Evolutionary conservation across 2,113 vertebrate species (phyloP).

Genomic region (Eleginops maclovinus): DNA sequence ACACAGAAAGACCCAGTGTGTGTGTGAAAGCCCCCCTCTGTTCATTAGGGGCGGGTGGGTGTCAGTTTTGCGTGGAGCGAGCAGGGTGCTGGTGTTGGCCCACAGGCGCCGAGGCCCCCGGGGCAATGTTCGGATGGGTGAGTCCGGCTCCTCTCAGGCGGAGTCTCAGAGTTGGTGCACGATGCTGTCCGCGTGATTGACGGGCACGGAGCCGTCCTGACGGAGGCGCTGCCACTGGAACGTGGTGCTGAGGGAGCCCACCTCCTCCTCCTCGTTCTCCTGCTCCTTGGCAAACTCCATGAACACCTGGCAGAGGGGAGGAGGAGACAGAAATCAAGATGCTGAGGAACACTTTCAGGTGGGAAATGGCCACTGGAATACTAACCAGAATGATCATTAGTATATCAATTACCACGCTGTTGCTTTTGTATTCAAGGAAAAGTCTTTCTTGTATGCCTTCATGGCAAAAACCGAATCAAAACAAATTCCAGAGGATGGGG

Average conservation of each 20-base stretch:
- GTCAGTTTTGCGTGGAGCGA: not conserved
- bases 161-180: slow-evolving; percentile 83
- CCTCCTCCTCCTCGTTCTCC: slow-evolving; percentile 82
- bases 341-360: not conserved
- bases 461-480: too few species aligned
- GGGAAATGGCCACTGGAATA: too few species aligned
- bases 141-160: not conserved
- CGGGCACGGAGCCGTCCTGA: slow-evolving; percentile 62
- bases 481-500: too few species aligned
- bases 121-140: not conserved
- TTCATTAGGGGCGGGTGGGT: not conserved
- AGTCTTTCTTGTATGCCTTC: too few species aligned
- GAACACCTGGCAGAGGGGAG: slow-evolving; percentile 72
- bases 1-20: slow-evolving; percentile 29
- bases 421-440: too few species aligned
- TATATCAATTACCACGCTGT: too few species aligned
- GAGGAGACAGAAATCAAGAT: not conserved
- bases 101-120: not conserved
- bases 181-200: slow-evolving; percentile 78
- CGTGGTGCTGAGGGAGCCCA: slow-evolving; percentile 81
- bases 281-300: slow-evolving; percentile 87
- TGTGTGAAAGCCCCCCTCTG: slow-evolving; percentile 2
- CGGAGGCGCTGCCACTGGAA: slow-evolving; percentile 85
- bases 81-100: slow-evolving; percentile 34
- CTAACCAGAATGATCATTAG: too few species aligned